Conservation (phyloP, 2,797 vertebrate species). For the Peromyscus attwateri region DNA sequence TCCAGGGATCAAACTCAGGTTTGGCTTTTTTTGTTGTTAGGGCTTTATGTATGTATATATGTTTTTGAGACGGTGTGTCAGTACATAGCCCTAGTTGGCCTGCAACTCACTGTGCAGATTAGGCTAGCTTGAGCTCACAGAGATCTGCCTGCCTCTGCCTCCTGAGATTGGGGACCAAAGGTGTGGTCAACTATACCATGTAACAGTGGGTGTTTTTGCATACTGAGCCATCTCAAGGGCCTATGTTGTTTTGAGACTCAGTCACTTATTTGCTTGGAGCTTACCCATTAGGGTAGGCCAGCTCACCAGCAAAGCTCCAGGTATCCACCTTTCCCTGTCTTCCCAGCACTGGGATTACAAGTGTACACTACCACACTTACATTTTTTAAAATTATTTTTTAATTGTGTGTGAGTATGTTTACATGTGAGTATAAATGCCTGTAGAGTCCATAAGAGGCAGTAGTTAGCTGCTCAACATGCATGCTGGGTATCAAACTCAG, state of each 20-base stretch:
- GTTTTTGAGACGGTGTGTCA: background rate
- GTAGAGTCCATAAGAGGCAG: background rate
- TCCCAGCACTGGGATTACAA: background rate
- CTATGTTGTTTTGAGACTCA: background rate
- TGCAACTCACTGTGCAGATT: too few species aligned
- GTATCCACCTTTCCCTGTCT: background rate
- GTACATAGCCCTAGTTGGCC: background rate
- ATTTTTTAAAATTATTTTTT: background rate
- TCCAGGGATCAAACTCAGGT: background rate
- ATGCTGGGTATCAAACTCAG: background rate
- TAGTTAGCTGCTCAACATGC: background rate
- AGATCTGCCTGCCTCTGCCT: background rate
- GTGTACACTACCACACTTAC: too few species aligned
- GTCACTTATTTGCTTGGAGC: too few species aligned
- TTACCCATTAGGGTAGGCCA: too few species aligned
- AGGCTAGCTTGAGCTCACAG: too few species aligned
- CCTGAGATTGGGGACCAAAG: background rate
- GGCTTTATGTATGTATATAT: too few species aligned
- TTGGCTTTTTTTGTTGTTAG: background rate
- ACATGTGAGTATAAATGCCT: background rate
- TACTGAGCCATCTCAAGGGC: too few species aligned
- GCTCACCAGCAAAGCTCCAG: background rate
- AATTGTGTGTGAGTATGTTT: background rate
- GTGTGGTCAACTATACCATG: background rate
- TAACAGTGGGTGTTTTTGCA: background rate